Conservation (phyloP, 2,113 vertebrate genomes). For the Hydropotes inermis region DNA sequence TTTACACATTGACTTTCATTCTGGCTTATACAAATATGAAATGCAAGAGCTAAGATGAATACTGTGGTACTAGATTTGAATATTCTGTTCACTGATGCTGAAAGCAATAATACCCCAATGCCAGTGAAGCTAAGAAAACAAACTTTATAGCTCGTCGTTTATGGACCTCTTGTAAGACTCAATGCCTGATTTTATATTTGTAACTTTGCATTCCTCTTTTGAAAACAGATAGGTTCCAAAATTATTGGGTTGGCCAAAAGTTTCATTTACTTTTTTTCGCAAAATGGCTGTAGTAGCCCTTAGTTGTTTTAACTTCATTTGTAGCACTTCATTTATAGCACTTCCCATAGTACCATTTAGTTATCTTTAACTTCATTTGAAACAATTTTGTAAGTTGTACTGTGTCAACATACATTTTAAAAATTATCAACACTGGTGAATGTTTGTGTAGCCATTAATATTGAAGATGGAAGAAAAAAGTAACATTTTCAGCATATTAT, state of each 20-base stretch:
- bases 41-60: background rate
- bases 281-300: background rate
- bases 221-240: background rate
- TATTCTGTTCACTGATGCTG: background rate
- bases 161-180: background rate
- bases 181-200: background rate
- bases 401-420: background rate
- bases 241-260: background rate
- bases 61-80: background rate
- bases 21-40: background rate
- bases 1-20: background rate
- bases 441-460: background rate
- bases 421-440: background rate
- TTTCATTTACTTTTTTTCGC: background rate
- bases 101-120: background rate
- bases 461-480: background rate
- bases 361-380: background rate
- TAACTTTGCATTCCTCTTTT: background rate
- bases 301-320: background rate
- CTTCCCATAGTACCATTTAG: background rate
- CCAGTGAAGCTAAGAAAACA: background rate
- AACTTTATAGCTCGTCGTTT: background rate
- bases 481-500: background rate
- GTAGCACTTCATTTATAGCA: rapidly evolving
- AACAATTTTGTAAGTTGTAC: background rate